Base-by-base conservation (phyloP, 1,140 invertebrate genomes). In the Drosophila busckii region DNA sequence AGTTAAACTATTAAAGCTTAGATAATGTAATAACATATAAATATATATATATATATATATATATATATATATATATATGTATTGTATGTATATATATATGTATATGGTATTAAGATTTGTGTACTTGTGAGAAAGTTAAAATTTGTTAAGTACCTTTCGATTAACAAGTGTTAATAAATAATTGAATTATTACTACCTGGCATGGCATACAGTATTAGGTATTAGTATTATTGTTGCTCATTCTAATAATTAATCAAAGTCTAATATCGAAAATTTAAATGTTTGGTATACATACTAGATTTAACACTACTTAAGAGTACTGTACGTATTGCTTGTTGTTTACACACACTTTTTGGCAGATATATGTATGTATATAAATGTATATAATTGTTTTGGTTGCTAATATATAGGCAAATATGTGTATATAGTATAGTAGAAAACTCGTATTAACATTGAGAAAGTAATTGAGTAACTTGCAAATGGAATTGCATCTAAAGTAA, bases 1-100 rank as follows among this genome's bases (percentile, higher is more conserved):
- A 60, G 20, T 54, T 38, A 80, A 75, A 70, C 75, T 80, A 80
- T 80, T 80, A 80, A 80, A 82, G 75, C 75, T 80, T 82, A 80
- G 69, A 55, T 65, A 80, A 82, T 66, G 65, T 61, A 56, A 75
- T 75, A 56, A 50, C 16, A 34, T 50, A 48, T 44, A 13, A n/a
- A 7, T 53, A 40, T 48, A 19, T 35, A 28, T 32, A 22, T 53
- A 54, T 58, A 25, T 52, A 35, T 19, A 19, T 48, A 25, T 44
- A 26, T 41, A 17, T 32, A 28, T 38, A 23, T 50, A 15, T 50
- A 17, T 35, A 50, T 76, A 28, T 55, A 26, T 58, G n/a, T n/a
- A n/a, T n/a, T 53, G 32, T 48, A 19, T 35, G 19, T 32, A 22
- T 53, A 54, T 58, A 25, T 52, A 35, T 19, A 19, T 48, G 17